Percentiles rank a stretch among this genome's conserved stretches.
Evolutionary conservation across 1,140 invertebrate species (phyloP).

Genomic region (Oedothorax gibbosus): DNA sequence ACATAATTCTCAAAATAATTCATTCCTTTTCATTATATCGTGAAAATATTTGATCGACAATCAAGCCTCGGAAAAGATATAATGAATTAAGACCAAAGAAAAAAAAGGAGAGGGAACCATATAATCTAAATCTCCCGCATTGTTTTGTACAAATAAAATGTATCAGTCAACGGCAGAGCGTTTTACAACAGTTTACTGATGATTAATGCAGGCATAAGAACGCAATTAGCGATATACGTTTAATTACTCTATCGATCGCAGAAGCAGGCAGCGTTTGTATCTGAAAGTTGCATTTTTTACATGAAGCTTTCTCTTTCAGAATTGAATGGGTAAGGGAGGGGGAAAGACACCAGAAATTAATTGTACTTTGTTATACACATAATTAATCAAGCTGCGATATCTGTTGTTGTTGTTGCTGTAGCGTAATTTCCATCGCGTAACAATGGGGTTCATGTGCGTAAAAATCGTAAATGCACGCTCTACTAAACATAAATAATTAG

Average conservation of each 20-base stretch:
- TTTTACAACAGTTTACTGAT: conserved; percentile 44
- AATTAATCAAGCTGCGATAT: conserved; percentile 57
- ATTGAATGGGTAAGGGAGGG: conserved; percentile 34
- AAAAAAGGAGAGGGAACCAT: too few species aligned
- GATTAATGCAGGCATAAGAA: conserved; percentile 59
- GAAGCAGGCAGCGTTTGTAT: conserved; percentile 25
- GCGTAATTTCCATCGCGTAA: conserved; percentile 23
- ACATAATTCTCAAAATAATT: too few species aligned
- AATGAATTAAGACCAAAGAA: too few species aligned
- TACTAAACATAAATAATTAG: conserved; percentile 58
- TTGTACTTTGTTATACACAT: conserved; percentile 57
- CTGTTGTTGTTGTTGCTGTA: conserved; percentile 49
- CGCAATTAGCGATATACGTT: conserved; percentile 58
- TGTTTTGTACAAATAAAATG: conserved; percentile 27
- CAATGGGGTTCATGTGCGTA: conserved; percentile 34
- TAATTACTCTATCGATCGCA: conserved; percentile 56
- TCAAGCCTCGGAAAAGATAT: too few species aligned
- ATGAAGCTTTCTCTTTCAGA: conserved; percentile 30
- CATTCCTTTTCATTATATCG: too few species aligned
- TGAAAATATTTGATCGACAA: too few species aligned
- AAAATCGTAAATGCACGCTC: conserved; percentile 58
- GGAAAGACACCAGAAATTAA: conserved; percentile 50
- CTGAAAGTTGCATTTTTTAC: conserved; percentile 37
- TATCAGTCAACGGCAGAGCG: conserved; percentile 48
- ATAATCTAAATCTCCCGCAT: not conserved